Percentiles rank a stretch among this genome's conserved stretches.
Conservation (phyloP, 2,888 invertebrate species). For the Oscheius onirici region DNA sequence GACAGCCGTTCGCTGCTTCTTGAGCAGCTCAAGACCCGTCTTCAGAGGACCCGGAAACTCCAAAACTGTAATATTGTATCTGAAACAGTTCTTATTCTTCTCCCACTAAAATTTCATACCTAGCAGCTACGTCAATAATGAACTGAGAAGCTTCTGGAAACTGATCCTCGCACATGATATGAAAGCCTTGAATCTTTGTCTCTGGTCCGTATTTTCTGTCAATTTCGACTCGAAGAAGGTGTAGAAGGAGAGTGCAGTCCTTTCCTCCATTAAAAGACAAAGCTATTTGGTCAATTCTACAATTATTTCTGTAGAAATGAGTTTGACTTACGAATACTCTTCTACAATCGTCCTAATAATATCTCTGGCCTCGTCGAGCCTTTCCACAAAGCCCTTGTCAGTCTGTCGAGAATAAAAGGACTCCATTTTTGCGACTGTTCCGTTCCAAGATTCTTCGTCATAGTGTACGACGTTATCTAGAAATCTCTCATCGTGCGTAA, state of each 20-base stretch:
- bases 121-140: constrained; percentile 76
- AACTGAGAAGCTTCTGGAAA: constrained; percentile 87
- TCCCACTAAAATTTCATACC: constrained; percentile 35
- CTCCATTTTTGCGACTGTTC: constrained; percentile 65
- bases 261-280: constrained; percentile 97
- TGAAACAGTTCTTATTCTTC: too few species aligned
- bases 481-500: not conserved
- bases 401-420: constrained; percentile 36
- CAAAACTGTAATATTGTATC: constrained; percentile 81
- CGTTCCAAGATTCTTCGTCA: constrained; percentile 72
- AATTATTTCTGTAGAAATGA: constrained; percentile 69
- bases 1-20: constrained; percentile 76
- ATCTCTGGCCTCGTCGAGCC: constrained; percentile 68
- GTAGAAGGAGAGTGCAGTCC: constrained; percentile 92
- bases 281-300: constrained; percentile 82
- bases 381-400: constrained; percentile 55
- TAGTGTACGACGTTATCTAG: constrained; percentile 60
- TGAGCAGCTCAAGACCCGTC: constrained; percentile 79
- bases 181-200: constrained; percentile 78
- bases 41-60: constrained; percentile 81
- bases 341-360: constrained; percentile 72
- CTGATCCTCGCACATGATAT: constrained; percentile 83
- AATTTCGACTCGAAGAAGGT: constrained; percentile 75
- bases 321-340: constrained; percentile 52
- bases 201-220: constrained; percentile 64